Evolutionary conservation across 2,113 vertebrate genomes (phyloP).

Genomic region (Eulemur macaco): DNA sequence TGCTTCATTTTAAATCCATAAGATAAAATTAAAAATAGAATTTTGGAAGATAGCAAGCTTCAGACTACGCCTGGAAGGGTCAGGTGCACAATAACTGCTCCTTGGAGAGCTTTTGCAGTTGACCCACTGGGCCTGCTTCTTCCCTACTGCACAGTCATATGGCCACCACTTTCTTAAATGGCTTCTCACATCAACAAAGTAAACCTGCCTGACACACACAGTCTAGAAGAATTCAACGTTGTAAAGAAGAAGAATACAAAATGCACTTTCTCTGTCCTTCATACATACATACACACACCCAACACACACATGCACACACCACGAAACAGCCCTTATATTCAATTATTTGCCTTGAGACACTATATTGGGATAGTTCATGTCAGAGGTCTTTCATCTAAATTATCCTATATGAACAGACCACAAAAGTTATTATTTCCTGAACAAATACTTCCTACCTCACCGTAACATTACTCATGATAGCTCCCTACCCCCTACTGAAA

Average conservation of each 20-base stretch:
- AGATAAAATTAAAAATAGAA: background rate
- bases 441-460: background rate
- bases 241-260: background rate
- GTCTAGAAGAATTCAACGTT: background rate
- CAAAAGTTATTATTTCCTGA: background rate
- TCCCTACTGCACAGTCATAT: background rate
- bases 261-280: background rate
- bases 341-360: background rate
- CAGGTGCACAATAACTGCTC: background rate
- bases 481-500: background rate
- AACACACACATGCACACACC: background rate
- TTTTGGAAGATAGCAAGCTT: background rate
- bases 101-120: background rate
- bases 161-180: background rate
- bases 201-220: background rate
- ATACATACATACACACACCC: background rate
- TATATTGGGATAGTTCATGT: background rate
- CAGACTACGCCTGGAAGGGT: background rate
- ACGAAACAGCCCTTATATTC: background rate
- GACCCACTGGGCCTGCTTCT: no score
- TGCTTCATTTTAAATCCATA: background rate
- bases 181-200: background rate
- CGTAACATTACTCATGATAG: background rate
- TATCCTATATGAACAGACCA: background rate
- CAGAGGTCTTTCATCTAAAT: background rate